Evolutionary conservation across 2,888 invertebrate genomes (phyloP), one percentile per base, ranked within the genome.

Genomic region (Anagyrus pseudococci): DNA sequence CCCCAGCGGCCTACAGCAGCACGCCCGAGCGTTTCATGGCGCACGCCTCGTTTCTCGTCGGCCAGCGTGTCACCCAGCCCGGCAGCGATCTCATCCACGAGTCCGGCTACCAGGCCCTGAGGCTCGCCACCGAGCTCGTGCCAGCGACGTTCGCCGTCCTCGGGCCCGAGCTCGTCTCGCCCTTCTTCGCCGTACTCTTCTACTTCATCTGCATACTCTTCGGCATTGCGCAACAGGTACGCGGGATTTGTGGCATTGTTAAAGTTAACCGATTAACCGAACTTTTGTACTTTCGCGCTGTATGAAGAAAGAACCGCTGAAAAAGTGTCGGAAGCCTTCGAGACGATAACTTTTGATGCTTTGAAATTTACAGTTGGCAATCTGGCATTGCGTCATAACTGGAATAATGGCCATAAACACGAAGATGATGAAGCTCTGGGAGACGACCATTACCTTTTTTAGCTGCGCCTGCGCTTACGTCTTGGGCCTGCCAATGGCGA

Each of bases 381-480:
- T 95, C 75, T 95, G 95, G 95, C 93, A 94, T 77, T 93, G 93
- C 74, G 92, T 95, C 56, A 91, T 94, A 66, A 90, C 92, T 20
- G 93, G 93, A 2, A 86, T 95, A 54, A 87, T 94, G 87, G 85
- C 93, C 43, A 85, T 94, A 77, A 88, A 91, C 81, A 82, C 89
- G n/a, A 84, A 87, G 76, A 84, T 86, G 66, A 80, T 94, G 69
- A 86, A 88, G 71, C 84, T 88, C 0, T 92, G 92, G 91, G 91
- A 92, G 81, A 91, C 91, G 1, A 90, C 90, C 6, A 90, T 93
- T 64, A 92, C 92, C 0, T 92, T 93, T 78, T 87, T 92, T 72
- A 89, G 92, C 72, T 95, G 94, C 72, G 89, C 92, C 0, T 87
- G 91, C 62, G 94, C 92, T 7, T 88, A 94, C 63, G 85, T 93